phyloP scores from a whole-genome alignment of 2,888 invertebrate genomes.

The Bhutanitis thaidina region DNA sequence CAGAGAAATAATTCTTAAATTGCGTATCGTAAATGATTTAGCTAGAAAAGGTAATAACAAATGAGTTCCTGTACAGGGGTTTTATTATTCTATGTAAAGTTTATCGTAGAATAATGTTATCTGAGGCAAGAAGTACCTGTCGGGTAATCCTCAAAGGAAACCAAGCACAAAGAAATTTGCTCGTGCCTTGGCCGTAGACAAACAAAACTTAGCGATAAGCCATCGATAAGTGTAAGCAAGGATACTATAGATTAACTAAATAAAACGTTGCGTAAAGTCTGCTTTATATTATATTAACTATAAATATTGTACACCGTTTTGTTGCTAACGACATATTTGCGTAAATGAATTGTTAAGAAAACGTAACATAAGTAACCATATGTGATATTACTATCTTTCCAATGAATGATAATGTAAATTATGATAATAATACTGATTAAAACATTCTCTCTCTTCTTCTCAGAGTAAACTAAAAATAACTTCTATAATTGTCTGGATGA shows the following conservation, averaged over 20 bases:
- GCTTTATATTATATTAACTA: background rate
- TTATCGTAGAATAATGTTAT: conserved; percentile 36
- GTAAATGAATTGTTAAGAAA: no score
- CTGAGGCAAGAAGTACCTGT: conserved; percentile 27
- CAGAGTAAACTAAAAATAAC: no score
- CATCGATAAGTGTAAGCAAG: conserved; percentile 26
- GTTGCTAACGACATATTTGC: background rate
- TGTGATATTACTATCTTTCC: no score
- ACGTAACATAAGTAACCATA: no score
- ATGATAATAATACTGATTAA: no score
- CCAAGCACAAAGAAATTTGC: conserved; percentile 26
- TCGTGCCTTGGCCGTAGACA: conserved; percentile 31
- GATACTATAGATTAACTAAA: conserved; percentile 21
- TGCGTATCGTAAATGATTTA: background rate
- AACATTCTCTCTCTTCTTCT: no score
- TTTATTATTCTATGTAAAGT: conserved; percentile 23
- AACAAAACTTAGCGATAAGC: conserved; percentile 36
- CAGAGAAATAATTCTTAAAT: background rate
- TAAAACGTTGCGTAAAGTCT: conserved; percentile 1
- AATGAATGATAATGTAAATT: no score
- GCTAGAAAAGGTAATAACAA: background rate
- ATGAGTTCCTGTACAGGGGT: background rate
- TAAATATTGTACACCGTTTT: conserved; percentile 1
- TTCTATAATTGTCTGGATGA: no score
- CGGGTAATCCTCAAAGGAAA: conserved; percentile 42